Conservation (phyloP, 2,797 vertebrate species). For the Selene dorsalis region DNA sequence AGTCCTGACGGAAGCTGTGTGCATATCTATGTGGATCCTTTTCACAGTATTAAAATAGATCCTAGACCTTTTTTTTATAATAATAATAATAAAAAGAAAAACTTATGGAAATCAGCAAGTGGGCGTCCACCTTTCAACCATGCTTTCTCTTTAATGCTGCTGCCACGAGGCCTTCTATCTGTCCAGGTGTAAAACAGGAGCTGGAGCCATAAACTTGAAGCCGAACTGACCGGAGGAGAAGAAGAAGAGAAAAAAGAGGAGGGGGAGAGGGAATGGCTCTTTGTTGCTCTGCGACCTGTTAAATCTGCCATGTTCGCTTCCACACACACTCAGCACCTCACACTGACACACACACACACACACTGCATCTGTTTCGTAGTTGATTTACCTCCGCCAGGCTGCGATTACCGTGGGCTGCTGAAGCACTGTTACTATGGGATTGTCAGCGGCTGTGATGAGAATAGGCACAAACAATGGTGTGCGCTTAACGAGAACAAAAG, state of each 20-base stretch:
- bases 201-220: constrained; percentile 35
- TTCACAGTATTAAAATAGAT: no score
- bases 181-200: not conserved
- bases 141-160: not conserved
- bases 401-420: constrained; percentile 48
- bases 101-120: not conserved
- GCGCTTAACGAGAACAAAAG: constrained; percentile 42
- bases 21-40: no score
- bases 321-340: constrained; percentile 41
- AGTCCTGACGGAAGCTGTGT: no score
- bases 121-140: not conserved
- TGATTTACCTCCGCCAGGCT: constrained; percentile 60
- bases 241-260: constrained; percentile 25
- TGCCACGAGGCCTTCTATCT: constrained; percentile 6
- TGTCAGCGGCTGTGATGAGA: constrained; percentile 58
- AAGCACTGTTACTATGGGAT: constrained; percentile 44
- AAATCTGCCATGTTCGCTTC: constrained; percentile 70
- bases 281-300: constrained; percentile 59
- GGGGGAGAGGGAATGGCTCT: constrained; percentile 37
- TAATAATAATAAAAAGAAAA: no score
- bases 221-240: constrained; percentile 30
- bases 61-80: no score
- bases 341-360: constrained; percentile 38
- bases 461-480: constrained; percentile 56
- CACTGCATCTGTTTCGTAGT: constrained; percentile 55